A percentile compares a stretch with the other conserved stretches of the same genome.
Evolutionary conservation across 2,797 vertebrate genomes (phyloP).

Genomic region (Coreius guichenoti): DNA sequence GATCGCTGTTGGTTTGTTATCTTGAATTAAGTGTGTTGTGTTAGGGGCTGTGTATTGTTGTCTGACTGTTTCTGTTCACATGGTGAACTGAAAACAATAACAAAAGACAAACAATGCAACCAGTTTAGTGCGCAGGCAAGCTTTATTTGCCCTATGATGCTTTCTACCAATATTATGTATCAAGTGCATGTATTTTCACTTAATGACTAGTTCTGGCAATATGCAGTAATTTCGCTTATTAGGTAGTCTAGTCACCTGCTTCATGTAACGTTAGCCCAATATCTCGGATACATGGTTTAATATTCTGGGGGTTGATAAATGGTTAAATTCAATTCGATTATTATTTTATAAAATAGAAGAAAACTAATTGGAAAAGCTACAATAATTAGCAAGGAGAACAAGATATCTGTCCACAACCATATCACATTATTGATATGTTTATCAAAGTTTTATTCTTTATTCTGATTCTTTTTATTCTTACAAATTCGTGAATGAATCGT

Average conservation of each 20-base stretch:
- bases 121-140: background rate
- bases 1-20: background rate
- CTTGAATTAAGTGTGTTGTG: background rate
- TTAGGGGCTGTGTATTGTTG: slow-evolving; percentile 7
- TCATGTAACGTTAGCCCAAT: background rate
- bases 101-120: slow-evolving; percentile 30
- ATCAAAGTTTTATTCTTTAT: background rate
- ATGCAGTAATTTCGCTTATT: background rate
- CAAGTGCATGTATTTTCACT: background rate
- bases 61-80: slow-evolving; percentile 28
- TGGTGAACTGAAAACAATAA: slow-evolving; percentile 47
- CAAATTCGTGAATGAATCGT: background rate
- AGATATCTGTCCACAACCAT: background rate
- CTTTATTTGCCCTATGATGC: background rate
- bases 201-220: background rate
- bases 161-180: background rate
- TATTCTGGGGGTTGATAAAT: background rate
- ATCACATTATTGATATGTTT: background rate
- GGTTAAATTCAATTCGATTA: background rate
- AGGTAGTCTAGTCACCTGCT: background rate
- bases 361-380: background rate
- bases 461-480: background rate
- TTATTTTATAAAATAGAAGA: background rate
- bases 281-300: background rate
- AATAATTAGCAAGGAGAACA: background rate